Conservation (phyloP, 2,113 vertebrate genomes). For the Daubentonia madagascariensis region DNA sequence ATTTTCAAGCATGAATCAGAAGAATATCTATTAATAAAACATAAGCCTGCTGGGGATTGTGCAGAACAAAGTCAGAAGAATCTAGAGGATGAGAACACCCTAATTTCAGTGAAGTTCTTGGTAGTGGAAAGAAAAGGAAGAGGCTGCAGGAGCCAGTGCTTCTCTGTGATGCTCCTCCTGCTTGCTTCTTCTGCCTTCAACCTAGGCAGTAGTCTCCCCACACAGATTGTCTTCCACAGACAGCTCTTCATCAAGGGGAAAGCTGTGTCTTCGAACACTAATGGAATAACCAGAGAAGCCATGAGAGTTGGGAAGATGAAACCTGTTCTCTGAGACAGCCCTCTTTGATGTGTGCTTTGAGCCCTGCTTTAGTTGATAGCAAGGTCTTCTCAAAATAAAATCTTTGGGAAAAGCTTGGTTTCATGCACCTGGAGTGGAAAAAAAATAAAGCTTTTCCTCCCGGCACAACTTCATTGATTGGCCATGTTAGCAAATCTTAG, state of each 20-base stretch:
- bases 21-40: background rate
- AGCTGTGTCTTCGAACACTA: background rate
- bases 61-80: background rate
- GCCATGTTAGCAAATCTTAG: background rate
- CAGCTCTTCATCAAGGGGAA: background rate
- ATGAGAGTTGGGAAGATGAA: background rate
- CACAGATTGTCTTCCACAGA: background rate
- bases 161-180: background rate
- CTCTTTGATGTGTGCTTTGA: background rate
- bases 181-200: background rate
- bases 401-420: background rate
- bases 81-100: background rate
- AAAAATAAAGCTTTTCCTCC: background rate
- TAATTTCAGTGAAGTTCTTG: background rate
- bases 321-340: background rate
- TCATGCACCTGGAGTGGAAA: background rate
- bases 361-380: background rate
- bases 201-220: background rate
- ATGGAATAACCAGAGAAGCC: background rate
- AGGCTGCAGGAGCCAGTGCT: background rate
- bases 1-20: background rate
- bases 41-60: background rate
- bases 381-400: background rate
- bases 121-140: background rate
- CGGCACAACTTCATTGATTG: background rate